Percentiles rank a stretch among this genome's conserved stretches.
Conservation (phyloP, 2,113 vertebrate species). For the Hydropotes inermis region DNA sequence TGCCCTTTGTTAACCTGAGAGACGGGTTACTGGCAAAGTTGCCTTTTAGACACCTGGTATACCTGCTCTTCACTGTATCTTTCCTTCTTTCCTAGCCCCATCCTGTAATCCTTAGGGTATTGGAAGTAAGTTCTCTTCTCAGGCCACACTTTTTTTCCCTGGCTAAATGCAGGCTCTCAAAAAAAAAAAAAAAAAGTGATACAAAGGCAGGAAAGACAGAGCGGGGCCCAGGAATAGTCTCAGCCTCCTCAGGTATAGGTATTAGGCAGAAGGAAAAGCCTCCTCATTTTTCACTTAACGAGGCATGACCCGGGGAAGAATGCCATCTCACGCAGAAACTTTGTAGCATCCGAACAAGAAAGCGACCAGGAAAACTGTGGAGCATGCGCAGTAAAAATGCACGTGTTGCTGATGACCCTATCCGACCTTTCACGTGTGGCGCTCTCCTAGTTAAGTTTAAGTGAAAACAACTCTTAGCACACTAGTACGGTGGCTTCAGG, state of each 20-base stretch:
- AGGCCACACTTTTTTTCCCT: background rate
- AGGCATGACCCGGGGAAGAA: background rate
- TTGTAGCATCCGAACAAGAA: background rate
- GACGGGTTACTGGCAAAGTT: background rate
- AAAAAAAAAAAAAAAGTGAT: background rate
- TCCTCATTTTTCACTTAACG: background rate
- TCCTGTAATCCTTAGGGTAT: background rate
- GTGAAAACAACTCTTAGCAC: background rate
- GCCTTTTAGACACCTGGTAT: background rate
- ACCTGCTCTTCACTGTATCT: background rate
- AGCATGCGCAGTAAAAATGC: background rate
- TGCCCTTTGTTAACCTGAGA: background rate
- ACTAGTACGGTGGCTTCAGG: background rate
- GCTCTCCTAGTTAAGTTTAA: background rate
- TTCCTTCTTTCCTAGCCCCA: background rate
- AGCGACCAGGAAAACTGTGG: background rate
- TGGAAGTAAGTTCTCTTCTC: background rate
- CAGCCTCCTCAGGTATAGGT: background rate
- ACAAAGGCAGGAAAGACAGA: background rate
- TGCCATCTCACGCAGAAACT: background rate
- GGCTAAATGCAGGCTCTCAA: background rate
- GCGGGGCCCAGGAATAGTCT: background rate
- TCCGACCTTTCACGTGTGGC: rapidly evolving
- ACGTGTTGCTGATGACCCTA: background rate
- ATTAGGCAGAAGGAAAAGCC: background rate